These are phyloP conservation scores for Prenolepis imparis DNA, from an alignment of 2,888 invertebrate genomes.

Conservation along the genomic window DNA sequence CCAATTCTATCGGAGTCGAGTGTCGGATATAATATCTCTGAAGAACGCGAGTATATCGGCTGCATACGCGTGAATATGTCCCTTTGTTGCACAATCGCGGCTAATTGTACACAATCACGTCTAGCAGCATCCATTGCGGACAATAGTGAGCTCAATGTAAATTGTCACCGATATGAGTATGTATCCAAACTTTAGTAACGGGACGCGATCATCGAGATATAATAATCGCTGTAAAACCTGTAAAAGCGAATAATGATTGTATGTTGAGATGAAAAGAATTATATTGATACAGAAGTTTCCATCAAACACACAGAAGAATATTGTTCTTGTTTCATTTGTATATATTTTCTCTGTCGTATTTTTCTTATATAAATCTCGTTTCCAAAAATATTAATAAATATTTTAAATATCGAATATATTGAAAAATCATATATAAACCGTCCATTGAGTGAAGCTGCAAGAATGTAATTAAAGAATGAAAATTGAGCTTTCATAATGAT, in stretches of 20 bases:
- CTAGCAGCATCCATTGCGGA: not conserved
- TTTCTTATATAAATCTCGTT: not conserved
- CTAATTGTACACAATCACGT: slow-evolving; percentile 14
- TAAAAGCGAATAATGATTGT: not conserved
- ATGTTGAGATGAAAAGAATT: not conserved
- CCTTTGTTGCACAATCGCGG: not conserved
- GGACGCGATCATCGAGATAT: not conserved
- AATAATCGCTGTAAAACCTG: not conserved
- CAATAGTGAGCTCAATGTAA: not conserved
- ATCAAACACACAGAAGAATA: not conserved
- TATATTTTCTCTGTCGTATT: not conserved
- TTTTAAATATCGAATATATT: not conserved
- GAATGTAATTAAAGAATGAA: slow-evolving; percentile 35
- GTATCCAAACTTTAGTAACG: not conserved
- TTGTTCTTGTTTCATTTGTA: not conserved
- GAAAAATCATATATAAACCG: not conserved
- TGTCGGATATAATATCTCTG: not conserved
- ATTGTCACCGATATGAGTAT: not conserved
- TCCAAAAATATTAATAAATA: not conserved
- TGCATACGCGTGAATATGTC: not conserved
- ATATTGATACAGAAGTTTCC: not conserved
- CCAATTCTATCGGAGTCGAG: not conserved
- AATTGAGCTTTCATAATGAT: slow-evolving; percentile 25
- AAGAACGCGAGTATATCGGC: not conserved
- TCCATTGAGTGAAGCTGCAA: slow-evolving; percentile 14